phyloP scores from a whole-genome alignment of 2,888 invertebrate species.

The Folsomia candida region DNA sequence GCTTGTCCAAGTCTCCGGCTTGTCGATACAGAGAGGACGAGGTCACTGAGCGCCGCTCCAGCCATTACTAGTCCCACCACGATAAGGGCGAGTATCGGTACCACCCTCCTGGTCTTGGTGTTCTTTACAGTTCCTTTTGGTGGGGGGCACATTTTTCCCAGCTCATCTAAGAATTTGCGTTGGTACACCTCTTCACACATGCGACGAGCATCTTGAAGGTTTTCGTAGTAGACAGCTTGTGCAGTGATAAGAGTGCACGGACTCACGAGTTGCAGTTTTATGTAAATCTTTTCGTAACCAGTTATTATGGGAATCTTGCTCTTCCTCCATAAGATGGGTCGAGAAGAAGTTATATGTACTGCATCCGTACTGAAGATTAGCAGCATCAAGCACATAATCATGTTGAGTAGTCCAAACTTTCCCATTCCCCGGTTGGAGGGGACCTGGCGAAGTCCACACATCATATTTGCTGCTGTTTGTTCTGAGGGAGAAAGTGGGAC shows the following conservation, averaged over 20 bases:
- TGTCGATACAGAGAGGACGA: not conserved
- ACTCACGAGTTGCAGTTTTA: not conserved
- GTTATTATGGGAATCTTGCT: not conserved
- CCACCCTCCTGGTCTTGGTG: not conserved
- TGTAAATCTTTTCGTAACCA: not conserved
- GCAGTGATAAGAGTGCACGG: constrained; percentile 11
- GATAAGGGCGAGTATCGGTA: not conserved
- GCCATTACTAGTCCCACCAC: not conserved
- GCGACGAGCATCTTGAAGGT: not conserved
- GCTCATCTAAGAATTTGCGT: not conserved
- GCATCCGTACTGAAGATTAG: not conserved
- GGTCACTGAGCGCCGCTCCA: not conserved
- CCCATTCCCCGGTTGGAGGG: not conserved
- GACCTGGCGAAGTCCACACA: too few species aligned
- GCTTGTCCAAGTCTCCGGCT: not conserved
- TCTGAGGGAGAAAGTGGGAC: too few species aligned
- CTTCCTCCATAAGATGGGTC: constrained; percentile 7
- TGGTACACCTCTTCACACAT: not conserved
- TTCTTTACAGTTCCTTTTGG: not conserved
- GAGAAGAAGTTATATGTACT: not conserved
- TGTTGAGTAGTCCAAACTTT: too few species aligned
- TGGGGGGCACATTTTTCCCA: constrained; percentile 8
- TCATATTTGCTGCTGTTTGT: too few species aligned
- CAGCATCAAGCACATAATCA: not conserved
- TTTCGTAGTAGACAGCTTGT: not conserved